Base-by-base conservation (phyloP, 2,113 vertebrate species). In the Pionites leucogaster region DNA sequence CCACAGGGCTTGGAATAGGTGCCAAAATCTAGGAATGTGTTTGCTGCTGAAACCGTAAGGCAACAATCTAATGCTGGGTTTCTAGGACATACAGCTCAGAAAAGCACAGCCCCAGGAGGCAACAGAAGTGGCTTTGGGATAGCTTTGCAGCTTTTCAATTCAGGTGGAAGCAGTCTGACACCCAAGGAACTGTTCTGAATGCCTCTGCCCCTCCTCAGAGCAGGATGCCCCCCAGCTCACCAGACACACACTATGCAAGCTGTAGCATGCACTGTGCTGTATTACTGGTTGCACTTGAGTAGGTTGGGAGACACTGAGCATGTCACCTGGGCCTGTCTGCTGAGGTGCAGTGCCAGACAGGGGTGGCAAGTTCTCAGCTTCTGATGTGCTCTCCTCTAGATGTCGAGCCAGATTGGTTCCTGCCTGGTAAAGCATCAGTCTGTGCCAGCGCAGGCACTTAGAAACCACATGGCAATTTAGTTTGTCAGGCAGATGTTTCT, bases 401-500 rank as follows among this genome's bases (percentile, higher is more conserved):
- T 44, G 52, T 18, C 7, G 65, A 79, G 13, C 33, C 0, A 4
- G n/a, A 31, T 35, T 1, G 1, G 52, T 33, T 79, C 57, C 53
- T 3, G 17, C 70, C n/a, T 41, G 83, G 47, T 19, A 50, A 46
- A 41, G 59, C n/a, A 2, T 20, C 64, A 75, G 49, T 25, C 60
- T 78, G 60, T 96, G 93, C 78, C 92, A 87, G 24, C 52, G 12
- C 69, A 39, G 64, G 68, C 62, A 7, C 31, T 88, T 24, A 52
- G 87, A 79, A 89, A 84, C 33, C 33, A 16, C 28, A 9, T 3
- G 28, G 72, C 79, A 74, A 52, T 86, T 90, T 16, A 42, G 87
- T 49, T 52, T 53, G 57, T 84, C 88, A 94, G 82, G 77, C 60
- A 95, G 78, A 53, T 65, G 80, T 95, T 76, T 93, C 82, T 96